Conservation (phyloP, 2,113 vertebrate species). For the Ictalurus furcatus region DNA sequence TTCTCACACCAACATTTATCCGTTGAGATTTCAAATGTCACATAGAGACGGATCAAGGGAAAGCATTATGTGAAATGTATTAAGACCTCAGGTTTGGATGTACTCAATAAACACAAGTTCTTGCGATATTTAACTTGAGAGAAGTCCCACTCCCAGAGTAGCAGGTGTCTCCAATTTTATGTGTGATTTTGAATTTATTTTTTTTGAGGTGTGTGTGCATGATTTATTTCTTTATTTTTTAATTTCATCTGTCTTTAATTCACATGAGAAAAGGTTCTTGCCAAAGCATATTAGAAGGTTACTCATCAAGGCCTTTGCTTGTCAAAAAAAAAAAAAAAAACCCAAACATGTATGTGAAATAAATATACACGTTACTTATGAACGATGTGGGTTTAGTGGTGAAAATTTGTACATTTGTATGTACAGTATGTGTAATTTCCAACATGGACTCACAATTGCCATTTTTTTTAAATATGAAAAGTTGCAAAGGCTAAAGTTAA, state of each 20-base stretch:
- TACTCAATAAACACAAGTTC: not conserved
- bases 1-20: not conserved
- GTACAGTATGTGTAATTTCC: not conserved
- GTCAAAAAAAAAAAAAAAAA: not conserved
- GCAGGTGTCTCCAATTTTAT: not conserved
- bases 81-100: not conserved
- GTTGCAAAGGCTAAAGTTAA: not conserved
- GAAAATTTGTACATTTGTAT: not conserved
- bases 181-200: not conserved
- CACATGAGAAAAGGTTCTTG: not conserved
- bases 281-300: not conserved
- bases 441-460: not conserved
- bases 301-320: not conserved
- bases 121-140: not conserved
- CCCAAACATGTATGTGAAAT: not conserved
- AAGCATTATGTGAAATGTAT: not conserved
- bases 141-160: not conserved
- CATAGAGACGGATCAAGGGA: not conserved
- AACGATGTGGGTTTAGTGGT: not conserved
- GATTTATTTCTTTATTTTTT: not conserved
- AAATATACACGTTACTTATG: not conserved
- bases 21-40: not conserved
- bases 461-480: not conserved
- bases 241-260: not conserved
- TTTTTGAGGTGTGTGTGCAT: not conserved